Conservation (phyloP, 1,140 invertebrate genomes). For the Oreohelix idahoensis region DNA sequence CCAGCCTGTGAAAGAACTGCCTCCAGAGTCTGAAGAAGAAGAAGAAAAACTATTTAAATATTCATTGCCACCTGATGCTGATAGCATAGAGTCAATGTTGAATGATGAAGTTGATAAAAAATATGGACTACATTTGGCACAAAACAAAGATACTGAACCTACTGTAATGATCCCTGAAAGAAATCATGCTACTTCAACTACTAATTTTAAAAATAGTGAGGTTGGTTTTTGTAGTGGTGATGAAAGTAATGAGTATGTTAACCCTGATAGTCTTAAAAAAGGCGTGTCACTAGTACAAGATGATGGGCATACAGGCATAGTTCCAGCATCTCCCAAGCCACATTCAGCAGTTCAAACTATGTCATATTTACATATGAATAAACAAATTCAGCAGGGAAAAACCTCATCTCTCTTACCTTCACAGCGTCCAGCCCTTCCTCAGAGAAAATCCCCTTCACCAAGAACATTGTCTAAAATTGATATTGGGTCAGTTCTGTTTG, state of each 20-base stretch:
- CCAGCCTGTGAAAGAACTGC: not conserved
- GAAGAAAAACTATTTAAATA: not conserved
- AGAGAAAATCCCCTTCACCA: no score
- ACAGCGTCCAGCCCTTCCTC: not conserved
- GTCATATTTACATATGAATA: not conserved
- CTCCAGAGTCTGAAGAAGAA: not conserved
- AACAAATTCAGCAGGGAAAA: not conserved
- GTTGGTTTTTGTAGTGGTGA: not conserved
- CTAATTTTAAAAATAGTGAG: not conserved
- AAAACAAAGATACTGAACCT: not conserved
- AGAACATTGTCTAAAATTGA: not conserved
- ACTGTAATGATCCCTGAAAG: not conserved
- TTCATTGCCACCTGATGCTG: constrained; percentile 16
- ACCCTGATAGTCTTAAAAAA: not conserved
- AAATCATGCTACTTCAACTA: not conserved
- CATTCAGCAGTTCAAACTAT: not conserved
- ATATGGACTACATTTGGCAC: not conserved
- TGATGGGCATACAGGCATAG: not conserved
- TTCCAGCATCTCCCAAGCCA: not conserved
- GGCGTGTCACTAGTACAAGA: not conserved
- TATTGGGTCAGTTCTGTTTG: not conserved
- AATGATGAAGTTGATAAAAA: constrained; percentile 36
- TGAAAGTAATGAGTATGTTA: constrained; percentile 19
- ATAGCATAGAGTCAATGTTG: constrained; percentile 28
- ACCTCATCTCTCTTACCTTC: not conserved